Evolutionary conservation across 2,797 vertebrate species (phyloP).

Genomic region (Mareca penelope): DNA sequence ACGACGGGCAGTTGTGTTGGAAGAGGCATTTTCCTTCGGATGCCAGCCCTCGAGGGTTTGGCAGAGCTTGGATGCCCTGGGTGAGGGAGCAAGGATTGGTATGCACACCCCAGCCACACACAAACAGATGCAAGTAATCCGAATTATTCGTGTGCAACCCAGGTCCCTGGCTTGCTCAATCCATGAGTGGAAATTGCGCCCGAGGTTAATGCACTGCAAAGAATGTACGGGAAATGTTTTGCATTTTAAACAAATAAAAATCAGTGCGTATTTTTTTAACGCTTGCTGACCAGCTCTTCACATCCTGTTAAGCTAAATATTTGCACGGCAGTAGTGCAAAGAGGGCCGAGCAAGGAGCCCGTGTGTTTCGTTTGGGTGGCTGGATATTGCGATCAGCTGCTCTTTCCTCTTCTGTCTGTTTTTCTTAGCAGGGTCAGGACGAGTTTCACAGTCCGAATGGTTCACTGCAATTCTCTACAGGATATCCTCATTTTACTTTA

Average conservation of each 20-base stretch:
- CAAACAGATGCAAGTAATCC: constrained; percentile 39
- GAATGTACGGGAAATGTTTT: constrained; percentile 72
- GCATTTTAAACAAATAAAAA: constrained; percentile 71
- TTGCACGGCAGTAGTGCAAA: constrained; percentile 65
- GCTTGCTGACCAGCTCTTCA: constrained; percentile 71
- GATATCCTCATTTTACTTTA: constrained; percentile 83
- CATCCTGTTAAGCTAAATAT: constrained; percentile 76
- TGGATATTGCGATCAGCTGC: constrained; percentile 67
- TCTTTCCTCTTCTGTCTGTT: constrained; percentile 72
- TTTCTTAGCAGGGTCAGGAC: constrained; percentile 76
- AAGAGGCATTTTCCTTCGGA: neutral
- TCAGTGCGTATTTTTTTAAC: constrained; percentile 65
- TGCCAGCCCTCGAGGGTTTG: neutral
- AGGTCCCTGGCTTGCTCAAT: constrained; percentile 45
- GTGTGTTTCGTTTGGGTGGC: constrained; percentile 65
- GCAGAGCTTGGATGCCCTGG: neutral
- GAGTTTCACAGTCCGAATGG: constrained; percentile 74
- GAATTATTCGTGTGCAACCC: constrained; percentile 30
- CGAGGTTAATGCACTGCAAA: constrained; percentile 66
- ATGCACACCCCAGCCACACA: neutral
- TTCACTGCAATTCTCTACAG: constrained; percentile 80
- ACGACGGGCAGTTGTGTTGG: neutral
- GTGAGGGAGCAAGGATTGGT: neutral
- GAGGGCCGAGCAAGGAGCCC: constrained; percentile 57
- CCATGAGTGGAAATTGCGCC: constrained; percentile 43